A percentile compares a stretch with the other conserved stretches of the same genome.
These are phyloP conservation scores for Pinna nobilis DNA, from an alignment of 1,140 invertebrate genomes.

Conservation along the genomic window DNA sequence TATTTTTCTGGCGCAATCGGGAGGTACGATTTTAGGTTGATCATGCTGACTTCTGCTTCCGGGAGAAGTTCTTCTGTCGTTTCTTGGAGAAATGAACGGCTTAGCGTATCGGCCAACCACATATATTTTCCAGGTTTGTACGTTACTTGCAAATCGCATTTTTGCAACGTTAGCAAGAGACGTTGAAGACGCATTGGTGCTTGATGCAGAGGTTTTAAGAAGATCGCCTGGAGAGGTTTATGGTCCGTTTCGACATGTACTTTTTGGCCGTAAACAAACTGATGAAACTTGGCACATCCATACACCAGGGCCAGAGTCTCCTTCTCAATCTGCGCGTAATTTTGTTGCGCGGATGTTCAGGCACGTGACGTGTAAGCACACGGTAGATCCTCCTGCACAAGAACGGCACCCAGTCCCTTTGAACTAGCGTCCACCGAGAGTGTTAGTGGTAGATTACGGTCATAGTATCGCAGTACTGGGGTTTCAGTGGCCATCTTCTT, in stretches of 20 bases:
- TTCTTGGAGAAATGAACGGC: neutral
- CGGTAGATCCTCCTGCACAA: slow-evolving; percentile 48
- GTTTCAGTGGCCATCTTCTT: slow-evolving; percentile 12
- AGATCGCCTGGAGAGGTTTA: slow-evolving; percentile 69
- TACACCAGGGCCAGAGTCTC: slow-evolving; percentile 26
- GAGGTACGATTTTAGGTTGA: slow-evolving; percentile 43
- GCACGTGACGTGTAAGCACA: slow-evolving; percentile 44
- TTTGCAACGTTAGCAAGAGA: slow-evolving; percentile 70
- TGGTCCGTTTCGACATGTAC: slow-evolving; percentile 62
- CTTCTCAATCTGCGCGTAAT: slow-evolving; percentile 42
- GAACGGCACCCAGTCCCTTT: slow-evolving; percentile 41
- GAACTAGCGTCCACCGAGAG: slow-evolving; percentile 49
- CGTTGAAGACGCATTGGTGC: slow-evolving; percentile 67
- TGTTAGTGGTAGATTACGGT: slow-evolving; percentile 30
- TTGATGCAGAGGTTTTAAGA: slow-evolving; percentile 62
- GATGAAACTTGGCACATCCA: slow-evolving; percentile 43
- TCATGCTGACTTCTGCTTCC: slow-evolving; percentile 21
- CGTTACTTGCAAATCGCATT: slow-evolving; percentile 72
- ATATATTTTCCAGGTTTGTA: slow-evolving; percentile 73
- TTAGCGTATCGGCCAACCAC: slow-evolving; percentile 68
- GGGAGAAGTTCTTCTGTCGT: slow-evolving; percentile 12
- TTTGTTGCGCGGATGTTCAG: slow-evolving; percentile 29
- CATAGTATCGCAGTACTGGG: slow-evolving; percentile 25
- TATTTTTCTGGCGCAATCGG: slow-evolving; percentile 7
- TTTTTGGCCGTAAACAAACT: slow-evolving; percentile 49